Conservation (phyloP, 2,797 vertebrate species). For the Taeniopygia guttata region DNA sequence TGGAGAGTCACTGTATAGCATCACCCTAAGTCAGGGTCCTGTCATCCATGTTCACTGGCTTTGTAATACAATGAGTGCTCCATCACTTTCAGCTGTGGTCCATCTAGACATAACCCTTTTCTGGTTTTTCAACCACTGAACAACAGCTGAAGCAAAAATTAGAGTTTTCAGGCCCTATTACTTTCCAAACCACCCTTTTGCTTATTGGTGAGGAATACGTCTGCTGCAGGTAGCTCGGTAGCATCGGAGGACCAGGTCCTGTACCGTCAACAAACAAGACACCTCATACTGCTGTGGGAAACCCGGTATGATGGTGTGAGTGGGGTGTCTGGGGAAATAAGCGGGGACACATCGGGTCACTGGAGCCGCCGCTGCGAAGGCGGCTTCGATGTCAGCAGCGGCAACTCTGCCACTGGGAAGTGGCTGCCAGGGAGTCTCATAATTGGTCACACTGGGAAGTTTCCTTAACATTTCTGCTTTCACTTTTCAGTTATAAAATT, state of each 20-base stretch:
- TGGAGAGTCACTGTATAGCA: background rate
- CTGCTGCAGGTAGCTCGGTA: background rate
- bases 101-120: background rate
- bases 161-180: background rate
- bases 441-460: background rate
- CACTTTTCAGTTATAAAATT: background rate
- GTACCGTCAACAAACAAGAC: background rate
- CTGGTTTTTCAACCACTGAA: background rate
- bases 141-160: background rate
- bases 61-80: background rate
- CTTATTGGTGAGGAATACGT: background rate
- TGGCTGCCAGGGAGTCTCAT: too few relatives aligned
- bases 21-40: background rate
- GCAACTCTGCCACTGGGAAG: background rate
- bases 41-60: background rate
- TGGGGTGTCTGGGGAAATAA: background rate
- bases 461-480: background rate
- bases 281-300: background rate
- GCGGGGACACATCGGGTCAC: background rate
- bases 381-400: background rate
- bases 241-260: background rate
- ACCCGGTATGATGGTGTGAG: accelerated
- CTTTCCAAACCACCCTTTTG: background rate
- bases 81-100: background rate
- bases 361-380: background rate